phyloP scores from a whole-genome alignment of 2,113 vertebrate genomes.

The Aplodontia rufa region DNA sequence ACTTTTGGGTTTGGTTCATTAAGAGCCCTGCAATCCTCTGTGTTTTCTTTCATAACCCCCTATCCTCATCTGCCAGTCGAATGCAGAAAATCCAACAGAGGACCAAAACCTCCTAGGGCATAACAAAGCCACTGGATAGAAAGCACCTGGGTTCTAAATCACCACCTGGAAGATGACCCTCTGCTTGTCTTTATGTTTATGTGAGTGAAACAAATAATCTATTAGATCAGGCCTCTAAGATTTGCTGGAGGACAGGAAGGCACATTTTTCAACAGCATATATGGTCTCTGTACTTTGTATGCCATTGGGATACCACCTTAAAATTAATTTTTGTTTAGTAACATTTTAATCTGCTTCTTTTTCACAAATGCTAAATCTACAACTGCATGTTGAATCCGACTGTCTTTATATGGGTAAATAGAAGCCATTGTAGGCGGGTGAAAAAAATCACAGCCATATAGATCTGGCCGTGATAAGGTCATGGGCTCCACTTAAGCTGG shows the following conservation, averaged over 20 bases:
- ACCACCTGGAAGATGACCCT: background rate
- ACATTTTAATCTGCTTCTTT: background rate
- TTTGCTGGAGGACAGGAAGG: background rate
- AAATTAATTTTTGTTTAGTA: background rate
- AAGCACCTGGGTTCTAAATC: background rate
- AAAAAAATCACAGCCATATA: background rate
- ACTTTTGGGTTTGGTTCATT: background rate
- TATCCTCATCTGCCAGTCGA: background rate
- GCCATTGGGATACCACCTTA: background rate
- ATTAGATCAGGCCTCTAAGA: background rate
- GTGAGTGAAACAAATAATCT: slow-evolving; percentile 15
- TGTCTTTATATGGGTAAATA: background rate
- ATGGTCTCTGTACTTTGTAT: background rate
- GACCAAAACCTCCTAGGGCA: background rate
- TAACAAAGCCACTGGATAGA: background rate
- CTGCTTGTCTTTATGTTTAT: background rate
- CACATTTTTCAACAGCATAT: background rate
- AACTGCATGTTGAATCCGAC: background rate
- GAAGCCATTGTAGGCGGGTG: background rate
- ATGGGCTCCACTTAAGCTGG: background rate
- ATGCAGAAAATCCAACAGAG: too few relatives aligned
- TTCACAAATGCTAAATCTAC: background rate
- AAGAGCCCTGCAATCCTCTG: background rate
- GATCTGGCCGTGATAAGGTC: background rate
- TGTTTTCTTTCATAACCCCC: background rate